Percentiles rank a stretch among this genome's conserved stretches.
Conservation (phyloP, 1,140 invertebrate genomes). For the Lepidostoma basale region DNA sequence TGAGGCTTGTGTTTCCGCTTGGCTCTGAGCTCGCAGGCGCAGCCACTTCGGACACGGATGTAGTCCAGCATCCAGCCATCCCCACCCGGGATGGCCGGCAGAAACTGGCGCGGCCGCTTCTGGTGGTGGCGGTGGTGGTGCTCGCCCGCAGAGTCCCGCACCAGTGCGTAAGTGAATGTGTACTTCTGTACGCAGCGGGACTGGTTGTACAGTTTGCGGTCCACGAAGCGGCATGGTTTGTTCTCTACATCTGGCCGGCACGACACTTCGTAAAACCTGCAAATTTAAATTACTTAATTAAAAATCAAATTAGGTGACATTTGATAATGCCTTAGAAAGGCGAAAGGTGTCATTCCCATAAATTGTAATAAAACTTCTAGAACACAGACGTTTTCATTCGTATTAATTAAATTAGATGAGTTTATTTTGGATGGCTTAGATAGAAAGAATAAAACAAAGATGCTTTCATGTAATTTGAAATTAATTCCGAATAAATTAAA, state of each 20-base stretch:
- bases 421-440: too few relatives aligned
- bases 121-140: constrained; percentile 55
- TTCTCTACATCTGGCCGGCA: constrained; percentile 73
- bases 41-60: constrained; percentile 80
- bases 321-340: too few relatives aligned
- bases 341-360: too few relatives aligned
- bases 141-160: constrained; percentile 57
- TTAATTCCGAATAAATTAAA: too few relatives aligned
- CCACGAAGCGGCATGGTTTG: constrained; percentile 77
- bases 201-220: constrained; percentile 69
- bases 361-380: too few relatives aligned
- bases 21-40: constrained; percentile 73
- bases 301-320: too few relatives aligned
- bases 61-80: constrained; percentile 79
- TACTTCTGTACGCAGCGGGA: constrained; percentile 83
- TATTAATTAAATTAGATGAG: too few relatives aligned
- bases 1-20: constrained; percentile 11
- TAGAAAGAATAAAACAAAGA: too few relatives aligned
- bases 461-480: too few relatives aligned
- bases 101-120: constrained; percentile 52
- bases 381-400: too few relatives aligned
- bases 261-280: constrained; percentile 78
- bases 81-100: constrained; percentile 51
- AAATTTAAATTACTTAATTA: constrained; percentile 46
- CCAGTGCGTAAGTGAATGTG: constrained; percentile 84